Evolutionary conservation across 2,888 invertebrate species (phyloP), one percentile per base, ranked within the genome.

Genomic region (Drosophila prolongata): DNA sequence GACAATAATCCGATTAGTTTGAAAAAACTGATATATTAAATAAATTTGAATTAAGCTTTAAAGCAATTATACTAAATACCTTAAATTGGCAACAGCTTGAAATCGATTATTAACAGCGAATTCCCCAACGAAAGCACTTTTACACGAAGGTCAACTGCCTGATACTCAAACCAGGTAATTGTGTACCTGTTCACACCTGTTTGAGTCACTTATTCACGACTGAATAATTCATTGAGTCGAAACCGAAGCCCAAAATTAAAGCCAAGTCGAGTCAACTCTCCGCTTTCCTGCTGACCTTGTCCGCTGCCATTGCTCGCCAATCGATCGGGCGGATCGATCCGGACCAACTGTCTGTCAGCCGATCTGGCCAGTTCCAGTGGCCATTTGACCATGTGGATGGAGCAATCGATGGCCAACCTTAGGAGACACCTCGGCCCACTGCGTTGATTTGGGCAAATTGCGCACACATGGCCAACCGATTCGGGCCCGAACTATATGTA

Each of bases 391-490:
- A 37, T 42, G 55, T 67, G 40, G 52, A 56, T 72, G 72, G 46
- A 57, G 72, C 73, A 73, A 72, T 53, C 59, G 52, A 49, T 53
- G 65, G 69, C 44, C 58, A 72, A 72, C 66, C 66, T 72, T 59
- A 72, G 58, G 66, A 73, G 73, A 56, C 55, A 66, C 67, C 59
- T 11, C 59, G 47, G 58, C 54, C 37, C 42, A 58, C 72, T 50
- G 78, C 60, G 67, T 71, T 77, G 50, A 46, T 66, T 59, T 57
- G 62, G 52, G 75, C 80, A 77, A 80, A 78, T 83, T 80, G 78
- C 61, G 57, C 30, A 50, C 50, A 35, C 59, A 40, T 49, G 49
- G 49, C 35, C 67, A 37, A 55, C 49, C n/a, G 40, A 27, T 83
- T 86, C 70, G 59, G 67, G 58, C 47, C 56, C 58, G 72, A 86